Percentiles rank a stretch among this genome's conserved stretches.
phyloP scores from a whole-genome alignment of 1,140 invertebrate genomes.

The Bombus fervidus region DNA sequence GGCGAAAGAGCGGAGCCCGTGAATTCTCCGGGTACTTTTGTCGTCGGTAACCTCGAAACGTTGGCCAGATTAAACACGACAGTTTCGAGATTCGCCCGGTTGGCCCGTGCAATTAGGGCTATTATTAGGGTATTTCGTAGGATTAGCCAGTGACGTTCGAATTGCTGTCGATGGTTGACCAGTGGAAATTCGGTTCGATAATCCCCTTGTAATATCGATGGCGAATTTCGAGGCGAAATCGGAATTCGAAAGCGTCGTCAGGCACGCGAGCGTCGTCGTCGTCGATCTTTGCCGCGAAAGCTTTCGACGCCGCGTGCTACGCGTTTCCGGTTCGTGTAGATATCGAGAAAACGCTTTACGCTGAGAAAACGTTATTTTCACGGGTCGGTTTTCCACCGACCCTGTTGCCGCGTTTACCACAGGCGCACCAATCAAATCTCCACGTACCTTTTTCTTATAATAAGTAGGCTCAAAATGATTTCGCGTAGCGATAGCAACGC shows the following conservation, averaged over 20 bases:
- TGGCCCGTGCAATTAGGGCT: neutral
- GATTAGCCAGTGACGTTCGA: neutral
- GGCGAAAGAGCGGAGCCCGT: no score
- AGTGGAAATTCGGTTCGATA: neutral
- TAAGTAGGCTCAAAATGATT: neutral
- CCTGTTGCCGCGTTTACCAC: neutral
- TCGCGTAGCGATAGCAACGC: neutral
- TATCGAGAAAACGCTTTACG: no score
- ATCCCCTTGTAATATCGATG: neutral
- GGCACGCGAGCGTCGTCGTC: no score
- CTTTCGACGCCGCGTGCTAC: neutral
- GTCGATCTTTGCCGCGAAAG: neutral
- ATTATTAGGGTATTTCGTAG: neutral
- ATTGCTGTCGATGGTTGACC: neutral
- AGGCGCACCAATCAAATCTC: constrained; percentile 1
- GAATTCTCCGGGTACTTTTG: neutral
- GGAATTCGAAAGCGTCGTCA: neutral
- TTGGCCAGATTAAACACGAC: neutral
- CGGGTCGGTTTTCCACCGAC: no score
- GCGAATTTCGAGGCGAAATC: neutral
- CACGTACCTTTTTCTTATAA: neutral
- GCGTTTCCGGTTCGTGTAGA: neutral
- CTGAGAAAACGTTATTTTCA: no score
- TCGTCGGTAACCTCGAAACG: neutral
- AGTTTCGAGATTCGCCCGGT: neutral